Evolutionary conservation across 37 sponge, comb jelly and placozoan genomes (phyloP).

Genomic region (Aphrocallistes beatrix): DNA sequence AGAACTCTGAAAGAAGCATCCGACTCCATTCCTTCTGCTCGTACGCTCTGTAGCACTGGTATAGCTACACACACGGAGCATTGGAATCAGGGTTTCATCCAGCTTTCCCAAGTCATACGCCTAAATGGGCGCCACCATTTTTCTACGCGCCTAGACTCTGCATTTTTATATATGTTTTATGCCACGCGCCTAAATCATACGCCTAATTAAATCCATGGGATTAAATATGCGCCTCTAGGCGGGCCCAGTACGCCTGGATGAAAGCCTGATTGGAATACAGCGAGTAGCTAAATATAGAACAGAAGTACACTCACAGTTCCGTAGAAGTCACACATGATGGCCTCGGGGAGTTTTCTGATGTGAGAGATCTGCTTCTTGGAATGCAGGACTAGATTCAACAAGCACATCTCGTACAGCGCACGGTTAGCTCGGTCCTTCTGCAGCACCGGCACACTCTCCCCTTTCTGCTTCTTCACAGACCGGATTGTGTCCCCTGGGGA

Average conservation of each 20-base stretch:
- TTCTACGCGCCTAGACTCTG: no score
- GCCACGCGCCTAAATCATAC: no score
- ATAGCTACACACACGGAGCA: background rate
- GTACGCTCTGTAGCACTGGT: background rate
- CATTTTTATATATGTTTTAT: no score
- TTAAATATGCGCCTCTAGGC: no score
- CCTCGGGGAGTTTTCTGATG: background rate
- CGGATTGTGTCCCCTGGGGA: no score
- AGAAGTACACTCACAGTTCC: constrained; percentile 3
- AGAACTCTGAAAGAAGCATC: background rate
- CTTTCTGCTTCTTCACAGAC: background rate
- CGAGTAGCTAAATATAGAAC: no score
- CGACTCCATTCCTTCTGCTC: background rate
- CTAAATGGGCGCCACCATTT: no score
- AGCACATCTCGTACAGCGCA: background rate
- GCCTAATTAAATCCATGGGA: no score
- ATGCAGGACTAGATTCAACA: background rate
- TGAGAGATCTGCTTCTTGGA: background rate
- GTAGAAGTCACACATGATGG: background rate
- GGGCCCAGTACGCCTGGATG: no score
- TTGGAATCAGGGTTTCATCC: no score
- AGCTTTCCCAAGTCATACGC: no score
- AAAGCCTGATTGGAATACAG: no score
- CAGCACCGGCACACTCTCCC: background rate
- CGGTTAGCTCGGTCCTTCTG: background rate